phyloP scores from a whole-genome alignment of 2,113 vertebrate species.

The Piprites chloris region DNA sequence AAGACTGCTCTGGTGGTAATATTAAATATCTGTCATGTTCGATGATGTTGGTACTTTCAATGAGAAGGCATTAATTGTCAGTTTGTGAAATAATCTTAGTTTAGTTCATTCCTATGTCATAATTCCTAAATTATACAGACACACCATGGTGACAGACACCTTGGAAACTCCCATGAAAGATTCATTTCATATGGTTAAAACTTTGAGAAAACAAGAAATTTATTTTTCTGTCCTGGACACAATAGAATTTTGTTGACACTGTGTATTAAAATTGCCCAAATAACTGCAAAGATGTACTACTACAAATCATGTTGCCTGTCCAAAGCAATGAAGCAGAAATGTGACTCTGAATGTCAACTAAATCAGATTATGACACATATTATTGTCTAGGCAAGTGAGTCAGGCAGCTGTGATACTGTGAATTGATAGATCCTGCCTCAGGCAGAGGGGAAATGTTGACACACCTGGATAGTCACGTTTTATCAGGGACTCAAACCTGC shows the following conservation, averaged over 20 bases:
- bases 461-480: slow-evolving; percentile 37
- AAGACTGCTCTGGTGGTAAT: neutral
- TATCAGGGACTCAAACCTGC: slow-evolving; percentile 20
- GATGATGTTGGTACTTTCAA: neutral
- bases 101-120: neutral
- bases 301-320: neutral
- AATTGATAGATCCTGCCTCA: slow-evolving; percentile 3
- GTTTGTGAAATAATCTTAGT: neutral
- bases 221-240: neutral
- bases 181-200: neutral
- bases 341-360: neutral
- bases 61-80: neutral
- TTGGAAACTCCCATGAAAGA: neutral
- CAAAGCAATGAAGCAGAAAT: neutral
- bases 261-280: neutral
- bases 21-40: neutral
- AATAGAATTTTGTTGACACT: neutral
- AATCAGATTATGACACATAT: neutral
- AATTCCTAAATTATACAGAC: neutral
- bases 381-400: slow-evolving; percentile 12
- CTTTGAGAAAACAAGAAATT: neutral
- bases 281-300: neutral
- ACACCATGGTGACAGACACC: neutral
- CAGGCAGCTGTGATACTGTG: neutral
- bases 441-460: slow-evolving; percentile 27